Percentiles rank a stretch among this genome's conserved stretches.
Conservation (phyloP, 1,140 invertebrate genomes). For the Aphaenogaster ashmeadi region DNA sequence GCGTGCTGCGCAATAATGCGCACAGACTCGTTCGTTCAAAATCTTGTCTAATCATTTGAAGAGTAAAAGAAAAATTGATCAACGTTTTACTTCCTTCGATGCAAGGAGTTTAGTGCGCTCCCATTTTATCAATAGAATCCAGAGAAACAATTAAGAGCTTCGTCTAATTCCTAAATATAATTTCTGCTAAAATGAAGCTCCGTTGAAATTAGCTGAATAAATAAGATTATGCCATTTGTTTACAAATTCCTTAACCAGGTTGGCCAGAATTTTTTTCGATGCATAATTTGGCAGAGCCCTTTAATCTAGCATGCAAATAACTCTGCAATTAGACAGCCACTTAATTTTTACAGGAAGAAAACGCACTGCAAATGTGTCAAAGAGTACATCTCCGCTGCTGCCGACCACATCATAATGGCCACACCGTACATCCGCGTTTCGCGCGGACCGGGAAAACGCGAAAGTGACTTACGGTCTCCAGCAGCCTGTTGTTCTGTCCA, state of each 20-base stretch:
- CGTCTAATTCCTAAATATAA: background rate
- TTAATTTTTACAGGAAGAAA: conserved; percentile 6
- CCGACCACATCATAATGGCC: background rate
- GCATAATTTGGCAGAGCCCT: background rate
- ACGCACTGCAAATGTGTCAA: conserved; percentile 7
- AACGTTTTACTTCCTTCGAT: background rate
- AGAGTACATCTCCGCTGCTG: background rate
- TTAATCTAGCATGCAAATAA: conserved; percentile 19
- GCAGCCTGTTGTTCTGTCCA: conserved; percentile 37
- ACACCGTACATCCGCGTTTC: background rate
- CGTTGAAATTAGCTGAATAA: background rate
- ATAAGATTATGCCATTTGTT: background rate
- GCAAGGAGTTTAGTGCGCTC: background rate
- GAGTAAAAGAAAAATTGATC: background rate
- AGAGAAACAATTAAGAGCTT: background rate
- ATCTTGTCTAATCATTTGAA: background rate
- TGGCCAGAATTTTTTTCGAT: background rate
- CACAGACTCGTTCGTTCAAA: background rate
- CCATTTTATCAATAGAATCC: background rate
- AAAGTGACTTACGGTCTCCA: conserved; percentile 43
- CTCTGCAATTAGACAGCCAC: background rate
- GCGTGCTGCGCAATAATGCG: background rate
- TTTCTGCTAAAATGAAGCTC: background rate
- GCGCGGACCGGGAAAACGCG: background rate
- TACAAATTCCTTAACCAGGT: background rate